These are phyloP conservation scores for Novumbra hubbsi DNA, from an alignment of 2,797 vertebrate genomes.

Conservation along the genomic window DNA sequence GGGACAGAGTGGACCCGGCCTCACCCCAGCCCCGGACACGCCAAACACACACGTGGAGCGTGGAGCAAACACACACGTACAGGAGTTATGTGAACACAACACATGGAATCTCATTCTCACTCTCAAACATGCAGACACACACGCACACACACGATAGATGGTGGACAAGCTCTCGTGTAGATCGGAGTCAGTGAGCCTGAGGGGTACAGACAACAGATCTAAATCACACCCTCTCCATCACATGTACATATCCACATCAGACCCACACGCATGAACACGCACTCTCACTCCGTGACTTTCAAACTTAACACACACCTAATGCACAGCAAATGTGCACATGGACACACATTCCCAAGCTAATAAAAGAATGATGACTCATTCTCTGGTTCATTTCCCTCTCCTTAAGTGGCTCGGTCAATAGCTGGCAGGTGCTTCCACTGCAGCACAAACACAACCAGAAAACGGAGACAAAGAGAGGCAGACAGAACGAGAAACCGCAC, in stretches of 20 bases:
- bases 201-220: conserved; percentile 47
- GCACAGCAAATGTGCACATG: background rate
- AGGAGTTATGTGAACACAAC: conserved; percentile 17
- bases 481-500: background rate
- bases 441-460: conserved; percentile 24
- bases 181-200: conserved; percentile 54
- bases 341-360: conserved; percentile 32
- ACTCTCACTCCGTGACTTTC: background rate
- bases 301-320: background rate
- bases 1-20: conserved; percentile 22
- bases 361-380: conserved; percentile 60
- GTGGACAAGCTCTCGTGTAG: conserved; percentile 55
- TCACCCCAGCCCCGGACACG: conserved; percentile 2
- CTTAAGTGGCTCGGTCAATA: conserved; percentile 58
- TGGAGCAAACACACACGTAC: conserved; percentile 1
- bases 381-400: conserved; percentile 48
- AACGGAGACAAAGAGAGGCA: background rate
- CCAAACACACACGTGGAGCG: conserved; percentile 4
- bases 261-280: too few species aligned
- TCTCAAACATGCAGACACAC: background rate
- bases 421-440: conserved; percentile 63
- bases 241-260: too few species aligned
- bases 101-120: conserved; percentile 47
- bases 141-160: conserved; percentile 20
- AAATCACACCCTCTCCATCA: conserved; percentile 37